Conservation (phyloP, 2,888 invertebrate genomes). For the Eristalis tenax region DNA sequence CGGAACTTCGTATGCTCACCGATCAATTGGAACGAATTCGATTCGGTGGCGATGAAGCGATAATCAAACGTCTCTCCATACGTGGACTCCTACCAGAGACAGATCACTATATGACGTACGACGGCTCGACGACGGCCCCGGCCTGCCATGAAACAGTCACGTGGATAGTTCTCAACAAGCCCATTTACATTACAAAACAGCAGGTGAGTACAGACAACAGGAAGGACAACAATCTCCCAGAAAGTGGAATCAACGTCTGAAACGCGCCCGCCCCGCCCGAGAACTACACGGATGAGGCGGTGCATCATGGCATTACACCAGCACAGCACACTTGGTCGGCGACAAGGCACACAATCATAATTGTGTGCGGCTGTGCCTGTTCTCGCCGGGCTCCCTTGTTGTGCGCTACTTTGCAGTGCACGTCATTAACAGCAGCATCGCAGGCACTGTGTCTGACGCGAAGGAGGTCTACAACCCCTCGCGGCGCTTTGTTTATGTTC, state of each 20-base stretch:
- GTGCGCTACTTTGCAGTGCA: constrained; percentile 32
- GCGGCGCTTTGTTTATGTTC: constrained; percentile 63
- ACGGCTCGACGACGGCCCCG: constrained; percentile 97
- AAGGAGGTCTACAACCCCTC: constrained; percentile 57
- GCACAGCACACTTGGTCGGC: constrained; percentile 24
- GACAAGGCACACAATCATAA: constrained; percentile 28
- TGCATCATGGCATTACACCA: constrained; percentile 9
- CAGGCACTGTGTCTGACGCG: constrained; percentile 5
- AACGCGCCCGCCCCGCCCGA: background rate
- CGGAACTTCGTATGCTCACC: constrained; percentile 93
- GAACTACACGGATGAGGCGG: constrained; percentile 21
- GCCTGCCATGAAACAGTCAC: constrained; percentile 99
- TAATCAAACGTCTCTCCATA: constrained; percentile 92
- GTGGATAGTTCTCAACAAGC: constrained; percentile 98
- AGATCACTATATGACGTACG: constrained; percentile 98
- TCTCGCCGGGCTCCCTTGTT: constrained; percentile 24
- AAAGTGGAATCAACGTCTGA: background rate
- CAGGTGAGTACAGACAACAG: constrained; percentile 85
- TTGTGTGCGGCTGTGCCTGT: constrained; percentile 28
- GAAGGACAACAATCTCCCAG: background rate
- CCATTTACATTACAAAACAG: constrained; percentile 98
- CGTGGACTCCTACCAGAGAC: constrained; percentile 95
- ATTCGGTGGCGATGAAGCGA: constrained; percentile 93
- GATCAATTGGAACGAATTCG: constrained; percentile 95
- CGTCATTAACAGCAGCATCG: constrained; percentile 33